Evolutionary conservation across 2,888 invertebrate genomes (phyloP).

Genomic region (Synergus itoensis): DNA sequence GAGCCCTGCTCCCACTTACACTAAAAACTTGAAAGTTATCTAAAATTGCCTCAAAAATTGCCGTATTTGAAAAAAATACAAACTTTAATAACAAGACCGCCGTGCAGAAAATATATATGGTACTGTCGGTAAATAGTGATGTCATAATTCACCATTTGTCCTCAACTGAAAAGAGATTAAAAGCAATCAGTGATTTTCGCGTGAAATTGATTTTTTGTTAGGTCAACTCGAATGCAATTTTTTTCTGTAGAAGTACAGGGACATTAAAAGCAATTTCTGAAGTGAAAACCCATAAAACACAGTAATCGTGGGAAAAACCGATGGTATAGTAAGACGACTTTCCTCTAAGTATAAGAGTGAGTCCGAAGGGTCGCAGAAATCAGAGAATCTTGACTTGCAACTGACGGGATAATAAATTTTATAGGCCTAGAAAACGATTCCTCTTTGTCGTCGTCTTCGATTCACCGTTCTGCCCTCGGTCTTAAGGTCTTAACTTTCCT

Average conservation of each 20-base stretch:
- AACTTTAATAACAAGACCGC: too few relatives aligned
- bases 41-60: too few relatives aligned
- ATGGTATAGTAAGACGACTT: slow-evolving; percentile 14
- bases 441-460: slow-evolving; percentile 42
- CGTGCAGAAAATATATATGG: too few relatives aligned
- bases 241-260: neutral
- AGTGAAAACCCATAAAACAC: slow-evolving; percentile 25
- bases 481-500: slow-evolving; percentile 46
- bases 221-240: neutral
- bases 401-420: slow-evolving; percentile 41
- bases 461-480: slow-evolving; percentile 36
- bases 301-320: slow-evolving; percentile 17
- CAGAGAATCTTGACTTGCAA: slow-evolving; percentile 29
- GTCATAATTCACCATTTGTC: too few relatives aligned
- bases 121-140: too few relatives aligned
- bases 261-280: neutral
- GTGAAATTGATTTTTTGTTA: neutral
- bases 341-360: neutral
- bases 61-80: too few relatives aligned
- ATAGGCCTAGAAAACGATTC: slow-evolving; percentile 39
- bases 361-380: slow-evolving; percentile 18
- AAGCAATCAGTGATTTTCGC: too few relatives aligned
- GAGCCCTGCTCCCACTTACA: too few relatives aligned
- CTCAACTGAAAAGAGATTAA: too few relatives aligned
- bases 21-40: too few relatives aligned